These are phyloP conservation scores for Physella acuta DNA, from an alignment of 1,140 invertebrate species.

Conservation along the genomic window DNA sequence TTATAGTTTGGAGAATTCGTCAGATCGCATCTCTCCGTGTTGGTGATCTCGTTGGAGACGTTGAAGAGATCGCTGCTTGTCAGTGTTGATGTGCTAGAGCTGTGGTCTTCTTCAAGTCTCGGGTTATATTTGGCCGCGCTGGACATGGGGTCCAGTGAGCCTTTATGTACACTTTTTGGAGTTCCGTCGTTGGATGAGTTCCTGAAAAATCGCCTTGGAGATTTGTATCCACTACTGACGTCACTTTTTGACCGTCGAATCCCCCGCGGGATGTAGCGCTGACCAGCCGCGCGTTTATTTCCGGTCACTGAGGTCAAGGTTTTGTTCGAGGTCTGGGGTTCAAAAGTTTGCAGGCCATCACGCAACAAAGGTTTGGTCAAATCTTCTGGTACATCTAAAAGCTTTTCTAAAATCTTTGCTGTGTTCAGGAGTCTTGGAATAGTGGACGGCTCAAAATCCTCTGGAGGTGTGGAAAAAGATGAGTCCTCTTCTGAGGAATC, in stretches of 20 bases:
- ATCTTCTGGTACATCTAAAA: no score
- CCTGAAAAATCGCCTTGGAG: not conserved
- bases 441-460: conserved; percentile 10
- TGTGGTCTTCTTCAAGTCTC: conserved; percentile 3
- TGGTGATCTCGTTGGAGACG: not conserved
- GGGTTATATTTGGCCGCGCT: not conserved
- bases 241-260: conserved; percentile 16
- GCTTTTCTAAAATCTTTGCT: conserved; percentile 11
- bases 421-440: not conserved
- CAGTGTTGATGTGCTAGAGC: not conserved
- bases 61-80: not conserved
- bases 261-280: conserved; percentile 10
- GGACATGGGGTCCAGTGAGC: not conserved
- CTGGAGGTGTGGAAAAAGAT: conserved; percentile 29
- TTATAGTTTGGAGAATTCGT: conserved; percentile 26
- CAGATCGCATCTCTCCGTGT: not conserved
- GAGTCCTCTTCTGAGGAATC: conserved; percentile 21
- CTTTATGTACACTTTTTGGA: no score
- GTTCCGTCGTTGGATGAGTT: not conserved
- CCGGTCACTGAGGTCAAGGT: no score
- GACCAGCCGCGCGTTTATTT: no score
- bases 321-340: not conserved
- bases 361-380: not conserved
- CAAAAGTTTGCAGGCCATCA: not conserved
- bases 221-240: not conserved